Evolutionary conservation across 2,113 vertebrate species (phyloP), one percentile per base, ranked within the genome.

Genomic region (Ochotona princeps): DNA sequence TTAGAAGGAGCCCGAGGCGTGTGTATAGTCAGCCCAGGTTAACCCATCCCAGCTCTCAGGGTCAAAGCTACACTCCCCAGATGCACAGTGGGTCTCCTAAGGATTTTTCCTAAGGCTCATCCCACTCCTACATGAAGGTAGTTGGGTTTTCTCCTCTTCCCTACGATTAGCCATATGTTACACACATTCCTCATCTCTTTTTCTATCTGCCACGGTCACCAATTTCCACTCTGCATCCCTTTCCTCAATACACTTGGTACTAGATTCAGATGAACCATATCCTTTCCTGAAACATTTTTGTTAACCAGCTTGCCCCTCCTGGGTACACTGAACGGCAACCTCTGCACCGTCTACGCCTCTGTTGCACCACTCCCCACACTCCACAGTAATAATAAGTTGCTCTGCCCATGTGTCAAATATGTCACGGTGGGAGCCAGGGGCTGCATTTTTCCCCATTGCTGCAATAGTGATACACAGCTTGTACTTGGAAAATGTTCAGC

Each of bases 401-500:
- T 15, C 30, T 12, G 0, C 51, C 35, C 38, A 1, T 72, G 79
- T 49, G 67, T 18, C 32, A 44, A 12, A 60, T 6, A 83, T 65
- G 25, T n/a, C 30, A 35, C 13, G 2, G 0, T 63, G 73, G 44
- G 76, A 44, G 30, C 75, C 13, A 17, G 54, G 76, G 32, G 18
- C 20, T 67, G n/a, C 20, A 20, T 78, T 26, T 26, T 74, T 85
- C 38, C 30, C 28, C 30, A 69, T 1, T 85, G 38, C 18, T 63
- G 18, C 26, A 49, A 57, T 25, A 67, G 7, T 9, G 25, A 17
- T 4, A 60, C 14, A 35, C 8, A 79, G 13, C 38, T 51, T 74
- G 21, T 17, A 11, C 54, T 72, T 78, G 82, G 76, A 79, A 95
- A 94, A 92, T 32, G 49, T 23, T 66, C 81, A 78, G 67, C 51